phyloP scores from a whole-genome alignment of 1,140 invertebrate species.

The Lasioglossum baleicum region DNA sequence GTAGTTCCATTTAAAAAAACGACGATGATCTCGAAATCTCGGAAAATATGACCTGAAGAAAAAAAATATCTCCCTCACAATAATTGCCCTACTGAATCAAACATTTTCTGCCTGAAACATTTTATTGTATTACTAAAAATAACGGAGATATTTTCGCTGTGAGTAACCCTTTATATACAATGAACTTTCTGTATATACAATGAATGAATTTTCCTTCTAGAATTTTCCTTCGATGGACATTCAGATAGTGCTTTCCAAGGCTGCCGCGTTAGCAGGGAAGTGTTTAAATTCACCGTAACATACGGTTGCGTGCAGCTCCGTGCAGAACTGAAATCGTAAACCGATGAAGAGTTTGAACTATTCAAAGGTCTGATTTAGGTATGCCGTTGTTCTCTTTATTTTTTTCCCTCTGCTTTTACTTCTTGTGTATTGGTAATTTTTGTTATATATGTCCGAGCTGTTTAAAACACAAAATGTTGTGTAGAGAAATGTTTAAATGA shows the following conservation, averaged over 20 bases:
- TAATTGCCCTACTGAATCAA: too few species aligned
- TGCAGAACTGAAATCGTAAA: background rate
- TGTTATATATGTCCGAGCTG: background rate
- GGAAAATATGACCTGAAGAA: too few species aligned
- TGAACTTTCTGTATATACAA: too few species aligned
- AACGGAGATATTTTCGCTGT: too few species aligned
- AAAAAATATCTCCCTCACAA: too few species aligned
- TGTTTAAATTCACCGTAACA: slow-evolving; percentile 60
- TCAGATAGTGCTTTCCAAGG: slow-evolving; percentile 84
- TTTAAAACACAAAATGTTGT: too few species aligned
- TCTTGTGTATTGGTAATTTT: background rate
- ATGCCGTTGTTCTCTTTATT: slow-evolving; percentile 5
- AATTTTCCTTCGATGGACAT: slow-evolving; percentile 90
- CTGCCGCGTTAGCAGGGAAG: slow-evolving; percentile 79
- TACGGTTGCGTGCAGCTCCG: background rate
- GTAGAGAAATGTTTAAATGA: too few species aligned
- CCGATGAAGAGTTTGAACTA: slow-evolving; percentile 9
- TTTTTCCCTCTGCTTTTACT: slow-evolving; percentile 7
- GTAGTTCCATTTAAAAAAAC: too few species aligned
- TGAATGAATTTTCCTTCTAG: slow-evolving; percentile 66
- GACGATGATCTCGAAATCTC: too few species aligned
- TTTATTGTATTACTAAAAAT: too few species aligned
- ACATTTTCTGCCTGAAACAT: too few species aligned
- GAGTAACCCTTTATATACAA: too few species aligned
- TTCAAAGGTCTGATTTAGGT: slow-evolving; percentile 6